Evolutionary conservation across 2,888 invertebrate species (phyloP).

Genomic region (Coecobrya sp.): DNA sequence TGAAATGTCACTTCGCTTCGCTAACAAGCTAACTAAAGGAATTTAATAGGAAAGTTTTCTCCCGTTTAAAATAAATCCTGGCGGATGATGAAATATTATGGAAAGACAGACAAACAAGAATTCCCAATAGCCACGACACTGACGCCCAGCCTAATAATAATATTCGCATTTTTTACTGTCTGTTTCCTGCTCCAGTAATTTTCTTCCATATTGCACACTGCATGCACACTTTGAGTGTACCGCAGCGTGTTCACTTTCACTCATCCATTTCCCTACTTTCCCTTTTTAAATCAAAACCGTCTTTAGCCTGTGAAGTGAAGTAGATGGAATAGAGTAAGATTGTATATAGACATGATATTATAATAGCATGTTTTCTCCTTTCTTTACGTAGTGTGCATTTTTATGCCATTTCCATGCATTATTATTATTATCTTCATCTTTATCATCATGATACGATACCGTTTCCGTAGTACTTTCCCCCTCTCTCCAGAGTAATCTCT

Average conservation of each 20-base stretch:
- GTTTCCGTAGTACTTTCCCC: neutral
- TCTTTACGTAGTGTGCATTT: neutral
- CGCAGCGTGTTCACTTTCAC: neutral
- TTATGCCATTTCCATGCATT: conserved; percentile 14
- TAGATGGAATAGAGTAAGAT: conserved; percentile 22
- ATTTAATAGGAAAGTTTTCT: too few species aligned
- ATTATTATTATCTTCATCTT: neutral
- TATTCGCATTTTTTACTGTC: conserved; percentile 49
- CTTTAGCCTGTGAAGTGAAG: neutral
- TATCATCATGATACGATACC: neutral
- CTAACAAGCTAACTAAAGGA: too few species aligned
- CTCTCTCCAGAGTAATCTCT: neutral
- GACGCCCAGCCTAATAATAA: neutral
- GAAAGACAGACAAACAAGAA: neutral
- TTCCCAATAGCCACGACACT: neutral
- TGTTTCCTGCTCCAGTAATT: conserved; percentile 45
- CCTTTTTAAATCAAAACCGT: neutral
- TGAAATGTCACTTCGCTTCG: too few species aligned
- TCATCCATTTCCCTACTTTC: neutral
- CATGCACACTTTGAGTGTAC: neutral
- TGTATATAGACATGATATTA: neutral
- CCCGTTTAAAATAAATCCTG: too few species aligned
- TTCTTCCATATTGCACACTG: neutral
- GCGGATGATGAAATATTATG: too few species aligned
- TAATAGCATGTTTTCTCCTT: neutral